Evolutionary conservation across 2,113 vertebrate species (phyloP), one percentile per base, ranked within the genome.

Genomic region (Brachyhypopomus occidentalis): DNA sequence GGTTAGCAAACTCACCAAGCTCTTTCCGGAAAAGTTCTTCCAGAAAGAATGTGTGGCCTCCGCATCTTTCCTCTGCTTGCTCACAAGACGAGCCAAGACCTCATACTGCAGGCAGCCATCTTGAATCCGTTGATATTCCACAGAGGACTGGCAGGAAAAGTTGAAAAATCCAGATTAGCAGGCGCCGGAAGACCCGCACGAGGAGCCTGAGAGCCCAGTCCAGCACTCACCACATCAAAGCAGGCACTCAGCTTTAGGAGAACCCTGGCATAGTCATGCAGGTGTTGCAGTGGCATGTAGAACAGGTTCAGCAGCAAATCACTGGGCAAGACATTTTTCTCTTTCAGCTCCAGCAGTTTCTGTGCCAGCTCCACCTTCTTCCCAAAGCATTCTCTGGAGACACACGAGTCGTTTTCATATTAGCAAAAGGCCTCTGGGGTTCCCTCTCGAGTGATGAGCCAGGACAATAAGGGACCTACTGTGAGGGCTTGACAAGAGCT

Each of bases 21-120:
- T 95, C 89, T 97, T 98, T 34, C 95, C 96, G 22, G 95, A 96
- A 87, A 96, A 96, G 17, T 91, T 97, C 89, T 95, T 98, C 97
- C 97, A 99, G 89, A 99, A 98, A 76, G 92, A 86, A 75, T 95
- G 91, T 0, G 98, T 99, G 74, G 88, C 93, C 81, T 98, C 98
- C n/a, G 97, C 96, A 79, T 97, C 96, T 85, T 96, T 98, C 82
- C 94, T 96, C 88, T 92, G 96, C 85, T 93, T 95, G 89, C 90
- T 86, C 23, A 98, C 90, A 75, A 94, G 91, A 76, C 91, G 86
- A 83, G 95, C 96, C 83, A 97, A 93, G 69, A 89, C 93, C 82
- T 99, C 97, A 0, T 94, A 98, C 83, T 93, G 94, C 76, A 90
- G 90, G 63, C 93, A 94, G 79, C 89, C 93, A 84, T 96, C 95